Conservation (phyloP, 2,888 invertebrate genomes). For the Cenopis cana region DNA sequence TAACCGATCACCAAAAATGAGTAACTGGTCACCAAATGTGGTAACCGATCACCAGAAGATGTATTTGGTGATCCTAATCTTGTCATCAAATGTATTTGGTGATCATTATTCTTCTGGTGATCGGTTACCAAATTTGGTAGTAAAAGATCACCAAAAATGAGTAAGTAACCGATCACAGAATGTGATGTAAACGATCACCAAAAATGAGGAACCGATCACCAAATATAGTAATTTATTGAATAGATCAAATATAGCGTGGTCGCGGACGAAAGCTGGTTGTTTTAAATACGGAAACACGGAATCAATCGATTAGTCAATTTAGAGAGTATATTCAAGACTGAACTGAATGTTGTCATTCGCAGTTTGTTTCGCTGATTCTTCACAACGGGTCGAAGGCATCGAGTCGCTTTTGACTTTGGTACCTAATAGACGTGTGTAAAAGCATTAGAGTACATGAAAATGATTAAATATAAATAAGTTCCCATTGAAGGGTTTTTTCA, state of each 20-base stretch:
- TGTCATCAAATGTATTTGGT: too few species aligned
- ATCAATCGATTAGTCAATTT: conserved; percentile 78
- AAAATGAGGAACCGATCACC: too few species aligned
- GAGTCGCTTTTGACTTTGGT: conserved; percentile 1
- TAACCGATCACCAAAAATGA: too few species aligned
- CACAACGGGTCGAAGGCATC: conserved; percentile 4
- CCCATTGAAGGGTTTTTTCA: background rate
- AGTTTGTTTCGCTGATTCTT: conserved; percentile 45
- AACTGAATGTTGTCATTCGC: conserved; percentile 64
- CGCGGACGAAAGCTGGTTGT: conserved; percentile 23
- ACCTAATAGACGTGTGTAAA: background rate
- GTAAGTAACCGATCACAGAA: too few species aligned
- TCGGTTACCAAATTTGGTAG: too few species aligned
- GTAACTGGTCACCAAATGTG: too few species aligned
- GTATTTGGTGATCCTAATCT: too few species aligned
- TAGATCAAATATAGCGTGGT: background rate
- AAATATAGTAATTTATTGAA: background rate
- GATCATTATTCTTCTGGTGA: too few species aligned
- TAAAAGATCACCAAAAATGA: too few species aligned
- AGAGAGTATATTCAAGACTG: conserved; percentile 78
- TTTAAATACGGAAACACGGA: conserved; percentile 49
- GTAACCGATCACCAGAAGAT: too few species aligned
- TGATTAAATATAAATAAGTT: background rate
- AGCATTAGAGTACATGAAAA: background rate
- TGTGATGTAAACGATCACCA: too few species aligned